A percentile compares a stretch with the other conserved stretches of the same genome.
These are phyloP conservation scores for Ctenosaura bakeri DNA, from an alignment of 2,797 vertebrate genomes.

Conservation along the genomic window DNA sequence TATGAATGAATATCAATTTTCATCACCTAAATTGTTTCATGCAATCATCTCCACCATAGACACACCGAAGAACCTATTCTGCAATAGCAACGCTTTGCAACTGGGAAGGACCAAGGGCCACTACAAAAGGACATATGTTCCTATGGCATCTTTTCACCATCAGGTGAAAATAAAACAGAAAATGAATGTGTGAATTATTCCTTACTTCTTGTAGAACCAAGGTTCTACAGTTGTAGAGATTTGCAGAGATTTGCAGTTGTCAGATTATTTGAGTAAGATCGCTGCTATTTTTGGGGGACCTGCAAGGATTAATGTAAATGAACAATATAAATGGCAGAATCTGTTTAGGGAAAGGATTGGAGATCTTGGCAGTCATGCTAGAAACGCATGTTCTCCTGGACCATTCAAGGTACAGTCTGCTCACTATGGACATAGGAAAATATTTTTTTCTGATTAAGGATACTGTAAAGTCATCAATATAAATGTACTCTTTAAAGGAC, in stretches of 20 bases:
- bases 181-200: background rate
- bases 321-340: background rate
- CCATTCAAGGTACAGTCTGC: constrained; percentile 4
- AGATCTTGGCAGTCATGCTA: background rate
- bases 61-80: background rate
- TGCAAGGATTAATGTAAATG: too few relatives aligned
- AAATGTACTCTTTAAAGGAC: constrained; percentile 12
- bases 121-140: background rate
- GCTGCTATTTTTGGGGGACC: background rate
- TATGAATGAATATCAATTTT: background rate
- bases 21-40: background rate
- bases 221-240: too few relatives aligned
- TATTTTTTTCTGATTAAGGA: constrained; percentile 14
- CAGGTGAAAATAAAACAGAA: background rate
- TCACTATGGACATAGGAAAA: constrained; percentile 25
- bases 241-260: background rate
- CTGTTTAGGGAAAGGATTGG: background rate
- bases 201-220: background rate
- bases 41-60: background rate
- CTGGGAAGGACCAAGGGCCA: too few relatives aligned
- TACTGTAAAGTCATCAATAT: constrained; percentile 27
- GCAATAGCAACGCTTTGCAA: background rate
- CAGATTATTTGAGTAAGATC: background rate
- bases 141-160: background rate
- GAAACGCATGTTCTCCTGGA: constrained; percentile 17